These are phyloP conservation scores for Acomys russatus DNA, from an alignment of 2,797 vertebrate species.

Conservation along the genomic window DNA sequence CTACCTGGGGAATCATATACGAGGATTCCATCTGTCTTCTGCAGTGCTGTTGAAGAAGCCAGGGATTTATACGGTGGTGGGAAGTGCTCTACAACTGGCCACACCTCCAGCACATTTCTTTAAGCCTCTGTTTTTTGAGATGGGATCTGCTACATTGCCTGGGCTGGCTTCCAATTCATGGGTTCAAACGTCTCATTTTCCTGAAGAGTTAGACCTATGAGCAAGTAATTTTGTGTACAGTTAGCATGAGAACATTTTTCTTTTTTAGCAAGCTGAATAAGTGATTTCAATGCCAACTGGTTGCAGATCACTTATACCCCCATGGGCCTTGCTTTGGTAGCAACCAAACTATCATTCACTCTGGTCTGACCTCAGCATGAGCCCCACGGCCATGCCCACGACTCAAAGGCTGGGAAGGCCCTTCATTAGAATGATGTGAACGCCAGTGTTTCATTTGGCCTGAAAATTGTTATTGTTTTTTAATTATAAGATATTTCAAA, in stretches of 20 bases:
- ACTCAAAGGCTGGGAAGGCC: neutral
- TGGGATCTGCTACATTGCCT: neutral
- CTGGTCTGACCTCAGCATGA: neutral
- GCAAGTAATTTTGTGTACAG: neutral
- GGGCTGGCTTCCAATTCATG: neutral
- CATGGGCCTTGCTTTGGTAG: neutral
- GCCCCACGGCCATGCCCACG: neutral
- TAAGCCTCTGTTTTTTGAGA: neutral
- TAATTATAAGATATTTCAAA: conserved; percentile 65
- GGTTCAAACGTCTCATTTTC: neutral
- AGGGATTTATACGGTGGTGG: neutral
- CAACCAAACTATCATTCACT: neutral
- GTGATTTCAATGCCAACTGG: neutral
- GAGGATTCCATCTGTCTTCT: neutral
- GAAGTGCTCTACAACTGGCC: neutral
- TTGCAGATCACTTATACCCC: neutral
- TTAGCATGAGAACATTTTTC: neutral
- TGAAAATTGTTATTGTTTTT: neutral
- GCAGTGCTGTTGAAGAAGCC: no score
- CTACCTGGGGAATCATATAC: neutral
- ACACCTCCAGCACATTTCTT: neutral
- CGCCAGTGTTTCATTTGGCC: neutral
- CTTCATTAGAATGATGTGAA: neutral
- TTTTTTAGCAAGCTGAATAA: neutral
- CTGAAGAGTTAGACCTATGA: neutral